Base-by-base conservation (phyloP, 2,113 vertebrate species). In the Sorex fumeus region DNA sequence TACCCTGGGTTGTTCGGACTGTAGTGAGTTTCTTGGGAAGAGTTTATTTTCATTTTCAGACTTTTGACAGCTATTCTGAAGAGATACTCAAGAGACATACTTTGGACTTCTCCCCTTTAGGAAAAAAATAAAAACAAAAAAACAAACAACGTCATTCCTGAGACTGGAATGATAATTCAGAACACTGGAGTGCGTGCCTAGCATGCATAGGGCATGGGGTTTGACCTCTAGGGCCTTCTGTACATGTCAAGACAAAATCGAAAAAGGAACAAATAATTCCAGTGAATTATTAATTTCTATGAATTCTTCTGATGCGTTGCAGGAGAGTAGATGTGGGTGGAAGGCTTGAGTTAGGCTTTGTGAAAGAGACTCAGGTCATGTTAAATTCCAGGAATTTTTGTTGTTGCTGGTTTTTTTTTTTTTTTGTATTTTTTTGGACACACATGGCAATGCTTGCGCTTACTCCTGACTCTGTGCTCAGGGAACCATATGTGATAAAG, bases 81-180 rank as follows among this genome's bases (percentile, higher is more conserved):
- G 57, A 60, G 18, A 80, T 27, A 71, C 23, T 47, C 60, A 69
- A 34, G 57, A 64, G 43, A 83, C 80, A 53, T 66, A 79, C 78
- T 91, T 62, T 93, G 25, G 79, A 76, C 91, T 87, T 87, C n/a
- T 67, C 1, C 9, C 36, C 40, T 45, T 75, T 66, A 60, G 57
- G 18, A 60, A 60, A 21, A 23, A 19, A 60, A 21, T n/a, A n/a
- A n/a, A n/a, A n/a, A n/a, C n/a, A n/a, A n/a, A n/a, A n/a, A n/a
- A n/a, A n/a, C n/a, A n/a, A n/a, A n/a, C n/a, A n/a, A n/a, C 16
- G 23, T 50, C 47, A 50, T 60, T 60, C 8, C 19, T 60, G 57
- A 23, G 21, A 19, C 57, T 60, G 57, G 57, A 50, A 50, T 7
- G 13, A 50, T 50, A 6, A 9, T 50, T 50, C 47, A 50, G 47